Percentiles rank a stretch among this genome's conserved stretches.
These are phyloP conservation scores for Philonicus albiceps DNA, from an alignment of 2,888 invertebrate species.

Conservation along the genomic window DNA sequence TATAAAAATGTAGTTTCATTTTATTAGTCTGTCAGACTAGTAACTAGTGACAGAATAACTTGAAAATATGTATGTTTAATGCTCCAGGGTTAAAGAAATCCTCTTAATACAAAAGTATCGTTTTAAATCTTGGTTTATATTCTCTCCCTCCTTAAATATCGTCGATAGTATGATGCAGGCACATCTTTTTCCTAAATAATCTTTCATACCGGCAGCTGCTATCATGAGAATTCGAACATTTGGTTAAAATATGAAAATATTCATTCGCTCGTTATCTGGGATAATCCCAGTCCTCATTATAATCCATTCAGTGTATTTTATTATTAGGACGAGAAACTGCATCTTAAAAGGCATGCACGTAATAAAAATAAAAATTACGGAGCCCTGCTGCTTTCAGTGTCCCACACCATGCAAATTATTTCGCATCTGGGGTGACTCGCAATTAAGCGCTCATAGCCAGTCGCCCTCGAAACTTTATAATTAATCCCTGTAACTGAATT, in stretches of 20 bases:
- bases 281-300: background rate
- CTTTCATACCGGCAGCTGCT: too few relatives aligned
- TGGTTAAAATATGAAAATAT: background rate
- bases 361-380: slow-evolving; percentile 8
- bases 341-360: background rate
- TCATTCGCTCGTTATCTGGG: background rate
- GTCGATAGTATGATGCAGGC: too few relatives aligned
- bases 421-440: slow-evolving; percentile 3
- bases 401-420: background rate
- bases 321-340: background rate
- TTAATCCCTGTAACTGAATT: slow-evolving; percentile 1
- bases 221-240: background rate
- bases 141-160: too few relatives aligned
- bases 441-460: background rate
- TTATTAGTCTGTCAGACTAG: too few relatives aligned
- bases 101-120: too few relatives aligned
- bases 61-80: too few relatives aligned
- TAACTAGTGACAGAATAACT: too few relatives aligned
- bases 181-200: too few relatives aligned
- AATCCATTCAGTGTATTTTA: background rate
- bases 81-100: too few relatives aligned
- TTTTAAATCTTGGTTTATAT: too few relatives aligned
- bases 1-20: too few relatives aligned
- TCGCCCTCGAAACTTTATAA: background rate
- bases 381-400: background rate